These are phyloP conservation scores for Solenodon paradoxus DNA, from an alignment of 2,113 vertebrate species.

Conservation along the genomic window DNA sequence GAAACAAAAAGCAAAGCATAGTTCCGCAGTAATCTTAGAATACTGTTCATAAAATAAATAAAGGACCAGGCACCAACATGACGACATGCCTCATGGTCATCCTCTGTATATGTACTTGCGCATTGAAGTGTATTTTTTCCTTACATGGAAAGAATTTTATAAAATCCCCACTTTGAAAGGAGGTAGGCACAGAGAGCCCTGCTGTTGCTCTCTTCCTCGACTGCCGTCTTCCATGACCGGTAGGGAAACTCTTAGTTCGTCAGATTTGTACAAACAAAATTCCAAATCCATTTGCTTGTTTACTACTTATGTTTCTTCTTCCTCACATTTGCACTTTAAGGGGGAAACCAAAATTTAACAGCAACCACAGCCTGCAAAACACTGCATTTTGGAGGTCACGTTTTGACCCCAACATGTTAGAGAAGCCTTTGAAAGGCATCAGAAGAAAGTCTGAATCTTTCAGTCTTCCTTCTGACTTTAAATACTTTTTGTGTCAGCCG, in stretches of 20 bases:
- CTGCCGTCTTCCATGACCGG: conserved; percentile 2
- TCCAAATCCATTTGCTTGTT: conserved; percentile 69
- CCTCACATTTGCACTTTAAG: conserved; percentile 68
- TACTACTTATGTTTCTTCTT: conserved; percentile 60
- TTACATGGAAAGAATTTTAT: conserved; percentile 46
- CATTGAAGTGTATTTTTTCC: conserved; percentile 45
- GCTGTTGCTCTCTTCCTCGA: neutral
- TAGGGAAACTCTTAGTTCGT: conserved; percentile 70
- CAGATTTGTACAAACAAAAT: conserved; percentile 81
- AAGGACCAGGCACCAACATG: conserved; percentile 76
- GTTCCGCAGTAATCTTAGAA: conserved; percentile 73
- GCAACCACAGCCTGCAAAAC: neutral
- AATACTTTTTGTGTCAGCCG: neutral
- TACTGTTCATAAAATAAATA: conserved; percentile 79
- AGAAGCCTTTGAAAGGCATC: conserved; percentile 14
- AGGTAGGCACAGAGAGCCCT: conserved; percentile 15
- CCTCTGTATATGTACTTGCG: conserved; percentile 80
- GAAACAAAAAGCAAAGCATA: conserved; percentile 55
- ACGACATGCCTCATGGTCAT: conserved; percentile 77
- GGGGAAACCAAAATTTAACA: neutral
- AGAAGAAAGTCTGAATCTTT: neutral
- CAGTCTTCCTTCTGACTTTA: conserved; percentile 45
- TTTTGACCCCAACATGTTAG: conserved; percentile 13
- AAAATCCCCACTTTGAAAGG: conserved; percentile 41
- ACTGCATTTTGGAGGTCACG: conserved; percentile 37